Base-by-base conservation (phyloP, 1,140 invertebrate genomes). In the Bombus soroeensis region DNA sequence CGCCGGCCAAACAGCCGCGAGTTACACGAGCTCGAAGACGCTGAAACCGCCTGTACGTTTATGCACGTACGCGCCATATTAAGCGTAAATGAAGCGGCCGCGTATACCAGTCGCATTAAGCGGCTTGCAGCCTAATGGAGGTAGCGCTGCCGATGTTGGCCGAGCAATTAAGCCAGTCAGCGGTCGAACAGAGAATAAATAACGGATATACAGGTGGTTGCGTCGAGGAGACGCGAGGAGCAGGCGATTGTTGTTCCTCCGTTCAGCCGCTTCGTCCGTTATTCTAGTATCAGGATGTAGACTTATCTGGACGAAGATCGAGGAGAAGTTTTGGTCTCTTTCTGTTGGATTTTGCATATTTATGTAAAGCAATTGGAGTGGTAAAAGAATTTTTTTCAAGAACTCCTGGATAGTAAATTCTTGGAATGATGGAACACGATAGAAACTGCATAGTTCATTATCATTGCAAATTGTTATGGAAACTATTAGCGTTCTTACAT, bases 141-240 rank as follows among this genome's bases (percentile, higher is more conserved):
- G 87, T 90, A 90, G 89, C 43, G 88, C 59, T 87, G 84, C 91
- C 89, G 89, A 92, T 92, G 91, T 92, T 92, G 88, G 91, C 91
- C 84, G 89, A 92, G 91, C 91, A 92, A 90, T 92, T 92, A 92
- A 92, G 89, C 89, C 81, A 81, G 85, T 87, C 81, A 80, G 59
- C 80, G 89, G 82, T 85, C 82, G 91, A 92, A 92, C 91, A 92
- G 87, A 92, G 89, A 85, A 92, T 92, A 92, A 92, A 92, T 92
- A 92, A 92, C 89, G 84, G 87, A 92, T 92, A 92, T 92, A 92
- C 89, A 90, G 89, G 87, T 90, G 82, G 88, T 85, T 87, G 86
- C 85, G 85, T 13, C 66, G 78, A 37, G 77, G 32, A 78, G 75
- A 77, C 76, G 47, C 43, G 43, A 43, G 86, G 39, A 76, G 66